These are phyloP conservation scores for Platygyra sinensis DNA, from an alignment of 64 coral and sea anemone species.

Conservation along the genomic window DNA sequence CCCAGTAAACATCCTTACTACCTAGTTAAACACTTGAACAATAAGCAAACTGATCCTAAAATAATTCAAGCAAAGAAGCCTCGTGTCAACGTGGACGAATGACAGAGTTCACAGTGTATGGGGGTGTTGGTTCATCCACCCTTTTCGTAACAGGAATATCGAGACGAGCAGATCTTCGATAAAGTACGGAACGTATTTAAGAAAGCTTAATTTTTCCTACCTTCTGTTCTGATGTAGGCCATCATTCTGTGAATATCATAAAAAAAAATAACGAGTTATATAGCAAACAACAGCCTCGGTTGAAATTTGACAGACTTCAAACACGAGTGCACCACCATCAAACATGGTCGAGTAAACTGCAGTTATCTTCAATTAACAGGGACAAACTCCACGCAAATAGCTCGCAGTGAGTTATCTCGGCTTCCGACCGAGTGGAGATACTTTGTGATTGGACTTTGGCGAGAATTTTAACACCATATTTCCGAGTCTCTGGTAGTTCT, in stretches of 20 bases:
- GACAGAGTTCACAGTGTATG: neutral
- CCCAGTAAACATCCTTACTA: neutral
- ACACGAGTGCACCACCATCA: constrained; percentile 50
- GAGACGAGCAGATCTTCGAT: neutral
- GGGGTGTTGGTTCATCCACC: constrained; percentile 51
- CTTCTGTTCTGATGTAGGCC: constrained; percentile 82
- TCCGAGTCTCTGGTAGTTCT: constrained; percentile 29
- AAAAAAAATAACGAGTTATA: constrained; percentile 26
- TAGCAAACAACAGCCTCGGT: neutral
- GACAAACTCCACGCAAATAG: neutral
- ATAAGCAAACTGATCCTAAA: constrained; percentile 34
- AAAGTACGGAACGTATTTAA: neutral
- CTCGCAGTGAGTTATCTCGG: neutral
- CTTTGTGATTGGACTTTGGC: neutral
- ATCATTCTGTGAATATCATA: constrained; percentile 48
- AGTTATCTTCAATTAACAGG: neutral
- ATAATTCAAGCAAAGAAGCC: neutral
- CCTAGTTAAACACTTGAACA: constrained; percentile 45
- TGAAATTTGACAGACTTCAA: constrained; percentile 56
- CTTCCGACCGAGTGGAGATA: neutral
- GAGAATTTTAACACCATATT: constrained; percentile 19
- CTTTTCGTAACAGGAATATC: constrained; percentile 2
- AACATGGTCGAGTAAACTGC: neutral
- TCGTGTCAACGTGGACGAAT: constrained; percentile 40
- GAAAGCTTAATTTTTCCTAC: constrained; percentile 38